phyloP scores from a whole-genome alignment of 1,140 invertebrate species.

The Helicoverpa armigera region DNA sequence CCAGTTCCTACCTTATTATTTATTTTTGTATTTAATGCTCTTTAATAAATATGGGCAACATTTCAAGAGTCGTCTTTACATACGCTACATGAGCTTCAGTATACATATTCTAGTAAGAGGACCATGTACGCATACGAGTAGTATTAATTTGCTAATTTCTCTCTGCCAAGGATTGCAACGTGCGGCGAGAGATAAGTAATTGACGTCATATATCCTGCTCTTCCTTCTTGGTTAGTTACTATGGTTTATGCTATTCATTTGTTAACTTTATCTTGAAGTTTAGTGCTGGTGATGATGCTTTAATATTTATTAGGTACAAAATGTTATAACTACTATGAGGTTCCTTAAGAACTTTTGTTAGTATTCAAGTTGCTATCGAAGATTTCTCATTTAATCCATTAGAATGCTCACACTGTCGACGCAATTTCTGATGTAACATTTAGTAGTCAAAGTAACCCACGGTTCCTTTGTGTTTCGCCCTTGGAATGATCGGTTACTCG shows the following conservation, averaged over 20 bases:
- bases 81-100: neutral
- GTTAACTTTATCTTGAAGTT: neutral
- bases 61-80: too few species aligned
- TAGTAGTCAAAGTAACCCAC: slow-evolving; percentile 36
- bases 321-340: too few species aligned
- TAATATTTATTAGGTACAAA: neutral
- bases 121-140: neutral
- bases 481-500: slow-evolving; percentile 46
- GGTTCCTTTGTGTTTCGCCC: slow-evolving; percentile 37
- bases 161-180: slow-evolving; percentile 15
- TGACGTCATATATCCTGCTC: neutral
- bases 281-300: neutral
- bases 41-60: too few species aligned
- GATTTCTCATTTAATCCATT: slow-evolving; percentile 1
- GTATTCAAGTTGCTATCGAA: neutral
- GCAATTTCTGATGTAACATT: slow-evolving; percentile 25
- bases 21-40: too few species aligned
- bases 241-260: neutral
- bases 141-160: slow-evolving; percentile 33
- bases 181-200: slow-evolving; percentile 9
- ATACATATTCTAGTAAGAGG: neutral
- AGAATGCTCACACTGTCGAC: neutral
- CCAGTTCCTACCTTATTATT: too few species aligned
- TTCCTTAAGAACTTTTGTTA: neutral
- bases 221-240: neutral